A percentile compares a stretch with the other conserved stretches of the same genome.
Evolutionary conservation across 1,140 invertebrate species (phyloP).

Genomic region (Drosophila mayri): DNA sequence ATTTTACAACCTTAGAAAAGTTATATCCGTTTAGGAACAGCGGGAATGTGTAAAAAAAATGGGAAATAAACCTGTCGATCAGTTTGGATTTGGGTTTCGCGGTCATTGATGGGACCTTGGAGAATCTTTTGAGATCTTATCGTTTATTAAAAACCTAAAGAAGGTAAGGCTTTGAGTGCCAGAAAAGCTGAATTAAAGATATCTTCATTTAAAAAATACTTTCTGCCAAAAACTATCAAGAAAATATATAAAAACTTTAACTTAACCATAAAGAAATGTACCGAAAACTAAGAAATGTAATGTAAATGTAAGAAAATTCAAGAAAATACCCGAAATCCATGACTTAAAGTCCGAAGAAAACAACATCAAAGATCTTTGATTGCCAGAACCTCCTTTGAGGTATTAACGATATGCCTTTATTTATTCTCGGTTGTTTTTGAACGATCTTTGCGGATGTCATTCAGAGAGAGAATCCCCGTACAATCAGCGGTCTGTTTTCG

Average conservation of each 20-base stretch:
- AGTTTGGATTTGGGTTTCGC: conserved; percentile 11
- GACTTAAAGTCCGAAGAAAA: neutral
- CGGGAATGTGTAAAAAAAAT: conserved; percentile 14
- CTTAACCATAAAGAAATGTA: neutral
- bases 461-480: conserved; percentile 24
- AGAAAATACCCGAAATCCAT: neutral
- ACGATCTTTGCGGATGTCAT: conserved; percentile 52
- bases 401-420: conserved; percentile 26
- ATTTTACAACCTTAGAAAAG: conserved; percentile 37
- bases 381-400: neutral
- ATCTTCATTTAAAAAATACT: neutral
- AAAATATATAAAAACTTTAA: neutral
- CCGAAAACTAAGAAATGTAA: neutral
- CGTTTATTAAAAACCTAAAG: neutral
- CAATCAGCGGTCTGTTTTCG: conserved; percentile 56
- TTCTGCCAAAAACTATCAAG: rapidly evolving
- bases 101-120: conserved; percentile 2
- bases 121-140: too few relatives aligned
- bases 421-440: conserved; percentile 34
- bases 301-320: neutral
- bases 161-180: neutral
- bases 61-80: conserved; percentile 23
- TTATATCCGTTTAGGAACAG: conserved; percentile 35
- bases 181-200: neutral
- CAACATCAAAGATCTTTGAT: neutral